phyloP scores from a whole-genome alignment of 1,140 invertebrate genomes.

The Nasonia vitripennis region DNA sequence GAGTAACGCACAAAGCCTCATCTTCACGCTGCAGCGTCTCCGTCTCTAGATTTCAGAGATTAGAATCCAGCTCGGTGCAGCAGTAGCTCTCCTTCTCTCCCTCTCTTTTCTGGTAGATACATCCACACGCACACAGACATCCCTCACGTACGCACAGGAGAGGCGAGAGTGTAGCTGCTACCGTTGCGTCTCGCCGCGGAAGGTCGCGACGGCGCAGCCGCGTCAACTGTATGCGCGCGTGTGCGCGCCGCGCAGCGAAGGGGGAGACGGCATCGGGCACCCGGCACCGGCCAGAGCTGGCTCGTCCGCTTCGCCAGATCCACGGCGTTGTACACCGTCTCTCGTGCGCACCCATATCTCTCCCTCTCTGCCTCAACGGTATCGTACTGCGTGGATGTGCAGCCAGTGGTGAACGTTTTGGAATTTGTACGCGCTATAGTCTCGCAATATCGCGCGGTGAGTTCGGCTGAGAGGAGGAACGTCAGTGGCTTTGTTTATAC shows the following conservation, averaged over 20 bases:
- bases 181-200: background rate
- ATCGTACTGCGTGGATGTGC: background rate
- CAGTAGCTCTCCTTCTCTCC: too few relatives aligned
- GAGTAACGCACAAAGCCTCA: too few relatives aligned
- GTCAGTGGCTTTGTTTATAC: slow-evolving; percentile 15
- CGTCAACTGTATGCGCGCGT: background rate
- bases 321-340: slow-evolving; percentile 37
- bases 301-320: slow-evolving; percentile 66
- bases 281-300: slow-evolving; percentile 73
- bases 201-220: slow-evolving; percentile 4
- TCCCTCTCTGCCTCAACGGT: slow-evolving; percentile 5
- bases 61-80: too few relatives aligned
- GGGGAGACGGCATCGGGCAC: slow-evolving; percentile 55
- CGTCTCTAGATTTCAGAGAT: too few relatives aligned
- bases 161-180: too few relatives aligned
- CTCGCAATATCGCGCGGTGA: background rate
- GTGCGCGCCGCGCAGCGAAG: background rate
- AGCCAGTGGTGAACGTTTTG: background rate
- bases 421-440: too few relatives aligned
- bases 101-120: too few relatives aligned
- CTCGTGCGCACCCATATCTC: slow-evolving; percentile 18
- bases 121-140: too few relatives aligned
- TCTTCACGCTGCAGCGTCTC: too few relatives aligned
- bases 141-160: too few relatives aligned
- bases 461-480: background rate